phyloP scores from a whole-genome alignment of 2,113 vertebrate species.

The Anhinga rufa region DNA sequence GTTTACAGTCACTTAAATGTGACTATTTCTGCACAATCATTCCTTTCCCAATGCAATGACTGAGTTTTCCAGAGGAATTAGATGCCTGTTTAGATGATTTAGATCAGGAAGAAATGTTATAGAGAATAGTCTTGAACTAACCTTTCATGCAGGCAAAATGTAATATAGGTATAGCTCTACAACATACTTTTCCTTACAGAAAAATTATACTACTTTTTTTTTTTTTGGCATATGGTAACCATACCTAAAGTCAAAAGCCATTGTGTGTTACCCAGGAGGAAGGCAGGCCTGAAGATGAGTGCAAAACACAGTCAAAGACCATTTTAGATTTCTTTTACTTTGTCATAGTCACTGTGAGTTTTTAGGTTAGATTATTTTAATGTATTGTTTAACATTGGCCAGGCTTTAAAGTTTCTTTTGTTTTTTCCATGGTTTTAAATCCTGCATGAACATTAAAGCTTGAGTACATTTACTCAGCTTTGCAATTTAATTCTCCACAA shows the following conservation, averaged over 20 bases:
- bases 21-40: not conserved
- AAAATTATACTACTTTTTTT: not conserved
- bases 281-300: not conserved
- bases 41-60: not conserved
- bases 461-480: not conserved
- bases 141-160: not conserved
- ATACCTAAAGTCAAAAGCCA: not conserved
- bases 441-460: not conserved
- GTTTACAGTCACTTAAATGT: not conserved
- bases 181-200: not conserved
- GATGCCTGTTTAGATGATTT: not conserved
- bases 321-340: not conserved
- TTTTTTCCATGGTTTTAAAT: not conserved
- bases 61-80: not conserved
- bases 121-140: not conserved
- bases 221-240: not conserved
- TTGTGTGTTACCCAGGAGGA: not conserved
- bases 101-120: not conserved
- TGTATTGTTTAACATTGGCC: not conserved
- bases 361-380: not conserved
- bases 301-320: not conserved
- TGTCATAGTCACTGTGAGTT: not conserved
- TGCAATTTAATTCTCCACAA: not conserved
- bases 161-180: not conserved
- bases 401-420: not conserved